phyloP scores from a whole-genome alignment of 2,888 invertebrate species.

The Tiliacea citrago region DNA sequence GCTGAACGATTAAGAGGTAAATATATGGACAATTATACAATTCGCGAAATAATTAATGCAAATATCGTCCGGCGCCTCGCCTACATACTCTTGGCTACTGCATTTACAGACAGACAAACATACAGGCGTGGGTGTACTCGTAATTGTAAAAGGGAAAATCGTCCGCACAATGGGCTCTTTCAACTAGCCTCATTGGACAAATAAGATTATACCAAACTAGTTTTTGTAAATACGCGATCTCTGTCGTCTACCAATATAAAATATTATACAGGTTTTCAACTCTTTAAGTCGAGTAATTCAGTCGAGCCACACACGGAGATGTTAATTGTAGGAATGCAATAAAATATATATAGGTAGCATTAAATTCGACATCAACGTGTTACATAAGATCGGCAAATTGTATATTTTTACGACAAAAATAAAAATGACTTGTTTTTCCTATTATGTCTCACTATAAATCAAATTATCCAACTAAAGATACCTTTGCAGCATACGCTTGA shows the following conservation, averaged over 20 bases:
- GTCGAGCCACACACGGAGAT: slow-evolving; percentile 59
- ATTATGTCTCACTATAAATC: background rate
- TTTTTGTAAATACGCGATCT: slow-evolving; percentile 53
- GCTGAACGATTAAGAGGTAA: slow-evolving; percentile 48
- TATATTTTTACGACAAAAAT: slow-evolving; percentile 38
- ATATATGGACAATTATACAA: slow-evolving; percentile 56
- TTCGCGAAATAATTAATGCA: slow-evolving; percentile 71
- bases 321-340: slow-evolving; percentile 44
- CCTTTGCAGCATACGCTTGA: no score
- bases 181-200: slow-evolving; percentile 51
- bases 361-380: slow-evolving; percentile 19
- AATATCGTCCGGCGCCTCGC: slow-evolving; percentile 72
- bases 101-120: slow-evolving; percentile 63
- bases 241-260: slow-evolving; percentile 36
- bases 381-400: slow-evolving; percentile 23
- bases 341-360: slow-evolving; percentile 37
- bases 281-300: slow-evolving; percentile 28
- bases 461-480: background rate
- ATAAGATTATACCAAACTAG: slow-evolving; percentile 58
- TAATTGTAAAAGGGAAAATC: slow-evolving; percentile 66
- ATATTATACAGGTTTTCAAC: slow-evolving; percentile 51
- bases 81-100: slow-evolving; percentile 64
- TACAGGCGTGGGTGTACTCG: slow-evolving; percentile 55
- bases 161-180: slow-evolving; percentile 47
- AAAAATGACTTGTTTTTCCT: slow-evolving; percentile 38